phyloP scores from a whole-genome alignment of 2,888 invertebrate genomes.

The Pheosia gnoma region DNA sequence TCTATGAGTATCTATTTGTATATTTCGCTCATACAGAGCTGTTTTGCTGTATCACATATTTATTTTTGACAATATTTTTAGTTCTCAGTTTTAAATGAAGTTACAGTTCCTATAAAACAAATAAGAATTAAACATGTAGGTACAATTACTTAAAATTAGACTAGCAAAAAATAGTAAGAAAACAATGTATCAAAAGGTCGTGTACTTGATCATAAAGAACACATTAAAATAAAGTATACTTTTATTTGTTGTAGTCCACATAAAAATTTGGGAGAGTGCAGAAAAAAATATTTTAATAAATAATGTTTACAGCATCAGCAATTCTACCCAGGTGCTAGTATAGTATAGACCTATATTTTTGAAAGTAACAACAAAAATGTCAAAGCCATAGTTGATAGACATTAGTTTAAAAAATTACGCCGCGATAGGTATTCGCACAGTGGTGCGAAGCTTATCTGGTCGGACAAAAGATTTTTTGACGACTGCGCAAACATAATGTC shows the following conservation, averaged over 20 bases:
- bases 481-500: slow-evolving; percentile 77
- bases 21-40: not conserved
- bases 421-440: slow-evolving; percentile 43
- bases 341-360: not conserved
- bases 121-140: too few relatives aligned
- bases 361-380: not conserved
- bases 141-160: too few relatives aligned
- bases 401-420: slow-evolving; percentile 48
- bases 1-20: not conserved
- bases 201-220: too few relatives aligned
- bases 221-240: too few relatives aligned
- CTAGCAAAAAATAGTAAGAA: too few relatives aligned
- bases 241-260: too few relatives aligned
- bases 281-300: not conserved
- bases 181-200: too few relatives aligned
- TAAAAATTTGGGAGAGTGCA: too few relatives aligned
- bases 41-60: too few relatives aligned
- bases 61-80: too few relatives aligned
- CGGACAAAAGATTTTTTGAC: slow-evolving; percentile 76
- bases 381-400: slow-evolving; percentile 7
- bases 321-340: not conserved
- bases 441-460: slow-evolving; percentile 60
- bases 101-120: too few relatives aligned
- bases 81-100: too few relatives aligned
- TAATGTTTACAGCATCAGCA: not conserved